Percentiles rank a stretch among this genome's conserved stretches.
phyloP scores from a whole-genome alignment of 2,888 invertebrate species.

The Agrypnus murinus region DNA sequence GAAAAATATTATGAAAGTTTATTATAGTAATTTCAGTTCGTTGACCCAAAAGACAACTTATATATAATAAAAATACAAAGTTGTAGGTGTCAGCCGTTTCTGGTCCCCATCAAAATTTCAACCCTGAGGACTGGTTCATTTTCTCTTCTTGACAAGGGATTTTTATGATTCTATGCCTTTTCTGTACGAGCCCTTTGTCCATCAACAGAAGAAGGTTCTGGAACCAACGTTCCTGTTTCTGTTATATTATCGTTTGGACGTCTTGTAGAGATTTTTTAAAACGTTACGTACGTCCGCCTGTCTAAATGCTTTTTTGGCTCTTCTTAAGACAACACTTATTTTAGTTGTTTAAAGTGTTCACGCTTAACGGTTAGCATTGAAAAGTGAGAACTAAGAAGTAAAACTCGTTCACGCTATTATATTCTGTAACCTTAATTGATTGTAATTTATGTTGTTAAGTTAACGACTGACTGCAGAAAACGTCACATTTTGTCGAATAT shows the following conservation, averaged over 20 bases:
- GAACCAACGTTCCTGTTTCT: no score
- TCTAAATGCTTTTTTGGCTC: neutral
- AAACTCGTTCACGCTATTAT: slow-evolving; percentile 36
- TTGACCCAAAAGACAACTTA: slow-evolving; percentile 25
- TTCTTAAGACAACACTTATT: slow-evolving; percentile 14
- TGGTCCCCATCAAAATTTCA: slow-evolving; percentile 32
- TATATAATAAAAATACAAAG: slow-evolving; percentile 26
- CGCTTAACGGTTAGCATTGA: slow-evolving; percentile 19
- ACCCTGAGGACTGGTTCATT: slow-evolving; percentile 19
- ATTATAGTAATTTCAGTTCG: slow-evolving; percentile 23
- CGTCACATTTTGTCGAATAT: slow-evolving; percentile 32
- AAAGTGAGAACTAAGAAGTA: slow-evolving; percentile 28
- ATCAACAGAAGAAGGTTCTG: neutral
- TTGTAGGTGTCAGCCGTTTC: slow-evolving; percentile 31
- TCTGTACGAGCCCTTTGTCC: slow-evolving; percentile 6
- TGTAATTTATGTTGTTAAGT: slow-evolving; percentile 39
- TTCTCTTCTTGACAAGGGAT: slow-evolving; percentile 21
- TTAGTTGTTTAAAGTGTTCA: slow-evolving; percentile 18
- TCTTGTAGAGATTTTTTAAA: no score
- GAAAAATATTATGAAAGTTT: slow-evolving; percentile 36
- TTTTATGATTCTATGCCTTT: slow-evolving; percentile 15
- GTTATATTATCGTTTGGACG: no score
- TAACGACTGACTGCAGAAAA: slow-evolving; percentile 29
- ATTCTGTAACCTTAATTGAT: slow-evolving; percentile 40
- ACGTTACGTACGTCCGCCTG: no score